Conservation (phyloP, 92 coral and sea anemone species). For the Chrysogorgia sp. region DNA sequence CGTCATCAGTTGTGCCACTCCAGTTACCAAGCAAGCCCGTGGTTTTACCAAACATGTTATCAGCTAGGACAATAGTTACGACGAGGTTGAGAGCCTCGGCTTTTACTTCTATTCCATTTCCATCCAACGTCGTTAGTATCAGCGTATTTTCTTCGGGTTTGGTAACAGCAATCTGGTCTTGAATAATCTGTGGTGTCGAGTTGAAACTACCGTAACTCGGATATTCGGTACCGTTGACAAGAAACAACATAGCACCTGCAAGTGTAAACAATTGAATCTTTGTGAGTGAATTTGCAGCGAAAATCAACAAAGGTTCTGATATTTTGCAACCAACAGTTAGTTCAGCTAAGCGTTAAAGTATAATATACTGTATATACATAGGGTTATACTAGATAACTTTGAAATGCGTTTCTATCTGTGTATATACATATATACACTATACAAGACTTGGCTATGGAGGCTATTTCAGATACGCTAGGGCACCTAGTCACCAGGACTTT, state of each 20-base stretch:
- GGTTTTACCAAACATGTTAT: conserved; percentile 43
- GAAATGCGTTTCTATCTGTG: no score
- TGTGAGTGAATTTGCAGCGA: background rate
- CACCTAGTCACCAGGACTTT: no score
- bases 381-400: no score
- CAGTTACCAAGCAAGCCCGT: conserved; percentile 80
- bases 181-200: background rate
- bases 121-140: background rate
- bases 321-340: no score
- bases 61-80: conserved; percentile 20
- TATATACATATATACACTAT: no score
- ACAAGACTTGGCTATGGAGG: no score
- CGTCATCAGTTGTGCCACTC: conserved; percentile 72
- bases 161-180: conserved; percentile 2
- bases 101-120: conserved; percentile 16
- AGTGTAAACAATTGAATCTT: background rate
- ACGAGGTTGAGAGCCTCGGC: conserved; percentile 13
- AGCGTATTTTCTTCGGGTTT: conserved; percentile 9
- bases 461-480: no score
- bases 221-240: conserved; percentile 6
- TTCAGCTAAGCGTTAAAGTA: no score
- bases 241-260: conserved; percentile 14
- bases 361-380: no score
- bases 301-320: no score
- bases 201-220: conserved; percentile 2